phyloP scores from a whole-genome alignment of 2,113 vertebrate species.

The Ceuthmochares aereus region DNA sequence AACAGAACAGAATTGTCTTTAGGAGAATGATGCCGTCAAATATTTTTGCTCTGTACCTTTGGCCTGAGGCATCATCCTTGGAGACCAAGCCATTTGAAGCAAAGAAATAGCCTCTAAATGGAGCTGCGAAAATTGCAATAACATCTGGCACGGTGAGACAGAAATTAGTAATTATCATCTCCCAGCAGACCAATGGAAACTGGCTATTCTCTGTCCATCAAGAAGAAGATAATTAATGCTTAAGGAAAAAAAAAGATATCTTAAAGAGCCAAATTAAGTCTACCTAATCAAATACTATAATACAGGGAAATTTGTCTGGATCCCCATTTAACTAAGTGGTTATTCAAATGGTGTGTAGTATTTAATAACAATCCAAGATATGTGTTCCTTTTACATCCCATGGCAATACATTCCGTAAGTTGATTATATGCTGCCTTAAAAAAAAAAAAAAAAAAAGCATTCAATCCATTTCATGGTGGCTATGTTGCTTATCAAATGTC shows the following conservation, averaged over 20 bases:
- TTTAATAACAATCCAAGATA: not conserved
- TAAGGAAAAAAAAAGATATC: not conserved
- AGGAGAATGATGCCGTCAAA: not conserved
- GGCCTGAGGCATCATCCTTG: not conserved
- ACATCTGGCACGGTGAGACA: not conserved
- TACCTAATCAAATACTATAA: not conserved
- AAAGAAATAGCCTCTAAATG: constrained; percentile 11
- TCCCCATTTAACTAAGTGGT: not conserved
- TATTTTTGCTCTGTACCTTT: not conserved
- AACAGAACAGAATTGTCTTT: not conserved
- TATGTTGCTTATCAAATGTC: not conserved
- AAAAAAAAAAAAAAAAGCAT: not conserved
- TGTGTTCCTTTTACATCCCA: not conserved
- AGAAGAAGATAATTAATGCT: not conserved
- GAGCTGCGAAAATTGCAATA: constrained; percentile 4
- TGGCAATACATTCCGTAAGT: constrained; percentile 9
- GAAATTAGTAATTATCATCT: not conserved
- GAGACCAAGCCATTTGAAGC: not conserved
- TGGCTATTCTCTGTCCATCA: not conserved
- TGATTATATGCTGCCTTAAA: constrained; percentile 29
- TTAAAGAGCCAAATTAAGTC: not conserved
- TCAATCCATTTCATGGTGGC: not conserved
- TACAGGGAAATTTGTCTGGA: not conserved
- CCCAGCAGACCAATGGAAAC: not conserved
- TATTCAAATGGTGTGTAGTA: not conserved